These are phyloP conservation scores for Sphecodes monilicornis DNA, from an alignment of 2,888 invertebrate species.

Conservation along the genomic window DNA sequence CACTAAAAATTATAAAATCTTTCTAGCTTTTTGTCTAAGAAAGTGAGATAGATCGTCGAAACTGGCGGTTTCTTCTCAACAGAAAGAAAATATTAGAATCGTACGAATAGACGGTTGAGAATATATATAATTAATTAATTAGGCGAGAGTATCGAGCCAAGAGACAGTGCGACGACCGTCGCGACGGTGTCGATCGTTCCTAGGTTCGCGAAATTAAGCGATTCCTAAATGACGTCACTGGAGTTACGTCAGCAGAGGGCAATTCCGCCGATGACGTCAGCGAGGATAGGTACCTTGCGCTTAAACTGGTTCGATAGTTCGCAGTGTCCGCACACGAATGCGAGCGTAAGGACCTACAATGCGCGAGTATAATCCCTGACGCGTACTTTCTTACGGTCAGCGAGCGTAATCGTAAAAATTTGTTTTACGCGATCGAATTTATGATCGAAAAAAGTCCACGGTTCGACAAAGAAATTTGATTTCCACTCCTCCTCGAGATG, in stretches of 20 bases:
- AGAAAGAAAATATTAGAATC: background rate
- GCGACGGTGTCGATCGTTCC: background rate
- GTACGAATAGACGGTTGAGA: background rate
- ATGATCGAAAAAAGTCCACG: background rate
- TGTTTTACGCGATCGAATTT: background rate
- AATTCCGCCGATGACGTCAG: constrained; percentile 30
- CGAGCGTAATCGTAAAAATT: background rate
- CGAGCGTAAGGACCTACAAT: background rate
- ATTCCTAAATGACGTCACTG: constrained; percentile 7
- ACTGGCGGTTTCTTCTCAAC: too few relatives aligned
- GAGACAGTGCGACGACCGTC: background rate
- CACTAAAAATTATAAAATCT: too few relatives aligned
- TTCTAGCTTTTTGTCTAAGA: too few relatives aligned
- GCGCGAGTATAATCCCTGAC: background rate
- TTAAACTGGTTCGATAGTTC: background rate
- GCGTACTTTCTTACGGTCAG: background rate
- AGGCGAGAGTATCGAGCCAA: background rate
- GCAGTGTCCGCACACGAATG: background rate
- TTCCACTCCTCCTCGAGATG: too few relatives aligned
- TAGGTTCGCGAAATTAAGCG: background rate
- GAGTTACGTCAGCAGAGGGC: constrained; percentile 19
- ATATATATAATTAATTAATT: too few relatives aligned
- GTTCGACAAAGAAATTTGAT: background rate
- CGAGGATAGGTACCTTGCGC: background rate
- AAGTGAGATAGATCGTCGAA: too few relatives aligned